Evolutionary conservation across 2,113 vertebrate species (phyloP), one percentile per base, ranked within the genome.

Genomic region (Podarcis raffonei): DNA sequence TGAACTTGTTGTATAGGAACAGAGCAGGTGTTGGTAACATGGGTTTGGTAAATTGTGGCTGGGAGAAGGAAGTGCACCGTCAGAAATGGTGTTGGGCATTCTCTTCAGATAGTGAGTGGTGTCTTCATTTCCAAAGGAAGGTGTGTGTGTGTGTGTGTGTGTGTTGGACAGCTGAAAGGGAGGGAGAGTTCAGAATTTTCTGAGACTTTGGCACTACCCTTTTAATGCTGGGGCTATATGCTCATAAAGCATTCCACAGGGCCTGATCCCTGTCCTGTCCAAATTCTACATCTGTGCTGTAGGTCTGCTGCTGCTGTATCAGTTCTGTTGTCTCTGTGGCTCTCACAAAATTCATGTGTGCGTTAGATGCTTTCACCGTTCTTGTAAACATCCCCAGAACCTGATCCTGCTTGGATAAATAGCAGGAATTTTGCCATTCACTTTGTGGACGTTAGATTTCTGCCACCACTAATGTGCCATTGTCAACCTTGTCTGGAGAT

Each of bases 231-330:
- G n/a, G 5, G 12, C 32, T n/a, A n/a, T 6, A 57, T 20, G 48
- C n/a, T 30, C 25, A n/a, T 16, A 71, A 53, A 79, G 35, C n/a
- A 27, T 65, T 74, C n/a, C 48, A 11, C 25, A 57, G 62, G 62
- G 62, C 1, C 53, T 35, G 30, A 0, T 0, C 37, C 27, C 65
- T 30, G 42, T 62, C 2, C 0, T 37, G 4, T 1, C 32, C 81
- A 83, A 5, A 68, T 35, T 57, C 9, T 13, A 72, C 71, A 59
- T 57, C 48, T 39, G 35, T 37, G n/a, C 32, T 66, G 48, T 30
- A n/a, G n/a, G 18, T 74, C 15, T 88, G 80, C 16, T 76, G 20
- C 7, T 71, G n/a, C 13, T 66, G 27, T 12, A 12, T 53, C 4
- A 48, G 12, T 11, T 75, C 12, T 76, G 23, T 59, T 8, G 22